Conservation (phyloP, 2,888 invertebrate genomes). For the Baronia brevicornis region DNA sequence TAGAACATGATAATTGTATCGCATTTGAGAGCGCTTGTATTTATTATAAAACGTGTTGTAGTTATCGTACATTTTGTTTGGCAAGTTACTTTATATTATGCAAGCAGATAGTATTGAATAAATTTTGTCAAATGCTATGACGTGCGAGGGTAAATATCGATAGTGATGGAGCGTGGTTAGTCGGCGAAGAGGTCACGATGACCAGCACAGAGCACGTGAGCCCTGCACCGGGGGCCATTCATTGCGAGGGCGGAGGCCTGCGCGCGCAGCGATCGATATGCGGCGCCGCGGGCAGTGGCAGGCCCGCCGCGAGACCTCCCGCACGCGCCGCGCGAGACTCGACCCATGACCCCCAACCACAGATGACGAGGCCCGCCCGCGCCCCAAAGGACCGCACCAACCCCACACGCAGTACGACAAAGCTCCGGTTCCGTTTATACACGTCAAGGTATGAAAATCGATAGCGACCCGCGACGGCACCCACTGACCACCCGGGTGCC, state of each 20-base stretch:
- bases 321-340: slow-evolving; percentile 46
- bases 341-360: slow-evolving; percentile 68
- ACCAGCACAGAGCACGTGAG: slow-evolving; percentile 57
- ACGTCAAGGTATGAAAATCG: slow-evolving; percentile 63
- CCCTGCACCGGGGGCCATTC: slow-evolving; percentile 64
- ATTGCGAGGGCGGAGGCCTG: slow-evolving; percentile 50
- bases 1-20: no score
- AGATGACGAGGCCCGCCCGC: slow-evolving; percentile 74
- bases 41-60: no score
- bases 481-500: slow-evolving; percentile 34
- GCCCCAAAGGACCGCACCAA: slow-evolving; percentile 45
- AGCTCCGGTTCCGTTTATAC: slow-evolving; percentile 36
- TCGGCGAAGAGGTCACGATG: slow-evolving; percentile 22
- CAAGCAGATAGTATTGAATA: no score
- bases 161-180: slow-evolving; percentile 24
- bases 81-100: no score
- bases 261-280: slow-evolving; percentile 61
- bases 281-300: slow-evolving; percentile 61
- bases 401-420: slow-evolving; percentile 53
- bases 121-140: no score
- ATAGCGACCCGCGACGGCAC: slow-evolving; percentile 46
- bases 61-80: no score
- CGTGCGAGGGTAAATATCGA: slow-evolving; percentile 9
- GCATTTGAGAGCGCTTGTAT: no score
- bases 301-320: slow-evolving; percentile 56